Evolutionary conservation across 2,797 vertebrate species (phyloP), one percentile per base, ranked within the genome.

Genomic region (Telmatherina bonti): DNA sequence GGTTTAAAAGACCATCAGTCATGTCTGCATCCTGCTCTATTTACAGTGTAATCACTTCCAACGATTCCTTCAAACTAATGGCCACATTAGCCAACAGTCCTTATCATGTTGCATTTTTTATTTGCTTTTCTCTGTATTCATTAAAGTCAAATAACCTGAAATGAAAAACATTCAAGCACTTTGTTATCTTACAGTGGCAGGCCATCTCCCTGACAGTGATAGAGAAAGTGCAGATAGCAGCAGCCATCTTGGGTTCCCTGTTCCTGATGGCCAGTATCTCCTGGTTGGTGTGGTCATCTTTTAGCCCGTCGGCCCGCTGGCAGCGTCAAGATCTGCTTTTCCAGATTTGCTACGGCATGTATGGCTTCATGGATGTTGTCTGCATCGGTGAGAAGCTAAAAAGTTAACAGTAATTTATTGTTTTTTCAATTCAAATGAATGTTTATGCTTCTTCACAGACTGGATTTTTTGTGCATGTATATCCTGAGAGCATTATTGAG

Each of bases 271-370:
- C 98, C 91, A 99, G 98, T 78, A 98, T 99, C 92, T 99, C 97
- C 72, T 99, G 98, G 98, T 94, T 99, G 92, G 96, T 99, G 88
- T 99, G 98, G 98, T 99, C 98, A 0, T 99, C 97, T 47, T 96
- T 99, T 91, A 99, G 98, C 88, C 97, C 98, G 10, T 99, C 97
- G 0, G 98, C 98, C 66, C 98, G 97, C 80, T 99, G 98, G 98
- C 98, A 99, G 85, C 95, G 98, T 56, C 98, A 99, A 90, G 98
- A 99, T 92, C 96, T 99, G 89, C 98, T 99, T 83, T 99, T 99
- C 95, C 98, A 99, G 96, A 99, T 99, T 95, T 99, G 98, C 94
- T 99, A 99, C 5, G 97, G 97, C 91, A 99, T 99, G 98, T 99
- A 99, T 0, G 98, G 98, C 93, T 99, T 99, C 94, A 99, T 99